phyloP scores from a whole-genome alignment of 1,140 invertebrate genomes.

The Liolophura sinensis region DNA sequence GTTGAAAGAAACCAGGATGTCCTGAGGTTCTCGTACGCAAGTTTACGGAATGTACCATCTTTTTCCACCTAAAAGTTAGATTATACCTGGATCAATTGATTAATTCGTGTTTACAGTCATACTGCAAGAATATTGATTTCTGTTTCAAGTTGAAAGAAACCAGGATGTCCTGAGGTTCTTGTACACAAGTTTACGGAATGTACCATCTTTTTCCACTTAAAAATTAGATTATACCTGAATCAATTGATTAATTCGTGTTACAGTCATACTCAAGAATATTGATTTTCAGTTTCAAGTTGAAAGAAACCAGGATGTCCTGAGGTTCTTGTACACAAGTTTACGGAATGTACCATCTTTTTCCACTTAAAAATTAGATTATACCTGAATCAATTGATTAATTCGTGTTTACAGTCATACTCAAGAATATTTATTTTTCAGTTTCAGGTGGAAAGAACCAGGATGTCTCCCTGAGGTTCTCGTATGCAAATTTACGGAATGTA shows the following conservation, averaged over 20 bases:
- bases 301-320: too few relatives aligned
- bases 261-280: background rate
- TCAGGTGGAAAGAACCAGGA: too few relatives aligned
- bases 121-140: too few relatives aligned
- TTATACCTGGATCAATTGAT: too few relatives aligned
- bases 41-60: slow-evolving; percentile 88
- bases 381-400: background rate
- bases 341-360: slow-evolving; percentile 85
- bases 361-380: slow-evolving; percentile 40
- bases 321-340: slow-evolving; percentile 77
- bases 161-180: too few relatives aligned
- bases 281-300: slow-evolving; percentile 3
- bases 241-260: background rate
- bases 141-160: too few relatives aligned
- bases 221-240: too few relatives aligned
- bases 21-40: slow-evolving; percentile 78
- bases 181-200: slow-evolving; percentile 78
- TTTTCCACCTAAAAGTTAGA: slow-evolving; percentile 58
- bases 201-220: slow-evolving; percentile 75
- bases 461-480: slow-evolving; percentile 83
- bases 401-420: background rate
- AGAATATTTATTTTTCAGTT: too few relatives aligned
- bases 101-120: background rate
- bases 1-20: too few relatives aligned
- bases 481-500: slow-evolving; percentile 79